phyloP scores from a whole-genome alignment of 2,888 invertebrate species.

The Chalcosyrphus nemorum region DNA sequence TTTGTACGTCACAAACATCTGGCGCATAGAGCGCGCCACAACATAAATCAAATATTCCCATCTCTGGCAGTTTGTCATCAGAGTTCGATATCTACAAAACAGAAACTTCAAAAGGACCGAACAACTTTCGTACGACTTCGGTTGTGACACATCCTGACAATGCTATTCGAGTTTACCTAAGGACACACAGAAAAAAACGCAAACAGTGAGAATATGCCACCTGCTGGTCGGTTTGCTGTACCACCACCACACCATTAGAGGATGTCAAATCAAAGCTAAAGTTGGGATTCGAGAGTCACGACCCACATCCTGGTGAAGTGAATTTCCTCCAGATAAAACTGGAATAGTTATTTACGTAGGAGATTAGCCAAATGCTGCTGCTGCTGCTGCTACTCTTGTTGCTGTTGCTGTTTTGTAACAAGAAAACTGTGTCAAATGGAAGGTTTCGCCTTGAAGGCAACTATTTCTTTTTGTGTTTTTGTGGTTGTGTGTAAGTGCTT shows the following conservation, averaged over 20 bases:
- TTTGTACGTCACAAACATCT: slow-evolving; percentile 9
- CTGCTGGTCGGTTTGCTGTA: slow-evolving; percentile 5
- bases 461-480: slow-evolving; percentile 1
- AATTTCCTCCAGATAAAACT: slow-evolving; percentile 57
- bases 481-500: not conserved
- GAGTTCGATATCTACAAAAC: slow-evolving; percentile 19
- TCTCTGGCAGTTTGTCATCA: slow-evolving; percentile 57
- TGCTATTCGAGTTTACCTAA: slow-evolving; percentile 27
- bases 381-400: not conserved
- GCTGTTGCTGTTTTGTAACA: not conserved
- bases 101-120: slow-evolving; percentile 34
- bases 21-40: not conserved
- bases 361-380: slow-evolving; percentile 39
- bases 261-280: slow-evolving; percentile 44
- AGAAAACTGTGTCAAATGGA: slow-evolving; percentile 43
- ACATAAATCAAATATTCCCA: slow-evolving; percentile 40
- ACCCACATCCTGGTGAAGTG: slow-evolving; percentile 12
- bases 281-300: not conserved
- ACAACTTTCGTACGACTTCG: slow-evolving; percentile 10
- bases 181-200: slow-evolving; percentile 2
- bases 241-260: not conserved
- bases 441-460: slow-evolving; percentile 18
- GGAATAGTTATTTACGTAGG: slow-evolving; percentile 43
- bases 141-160: slow-evolving; percentile 13
- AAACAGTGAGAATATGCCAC: slow-evolving; percentile 20